Evolutionary conservation across 2,113 vertebrate species (phyloP).

Genomic region (Gorsachius goisagi): DNA sequence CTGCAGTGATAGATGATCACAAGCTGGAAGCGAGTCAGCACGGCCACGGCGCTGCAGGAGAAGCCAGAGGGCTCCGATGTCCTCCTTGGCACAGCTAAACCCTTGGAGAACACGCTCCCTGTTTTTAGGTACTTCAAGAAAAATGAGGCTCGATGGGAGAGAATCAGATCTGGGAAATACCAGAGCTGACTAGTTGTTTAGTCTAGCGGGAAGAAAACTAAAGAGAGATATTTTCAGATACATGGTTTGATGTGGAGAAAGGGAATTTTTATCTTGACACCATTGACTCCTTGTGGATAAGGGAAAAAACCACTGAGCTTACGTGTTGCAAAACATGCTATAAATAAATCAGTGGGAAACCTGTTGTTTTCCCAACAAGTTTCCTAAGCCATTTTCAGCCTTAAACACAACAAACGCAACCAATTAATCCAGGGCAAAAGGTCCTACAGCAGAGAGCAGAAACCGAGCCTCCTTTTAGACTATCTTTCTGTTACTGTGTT

Average conservation of each 20-base stretch:
- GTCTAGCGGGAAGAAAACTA: neutral
- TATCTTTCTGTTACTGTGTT: neutral
- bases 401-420: neutral
- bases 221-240: neutral
- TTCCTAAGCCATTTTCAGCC: neutral
- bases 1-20: neutral
- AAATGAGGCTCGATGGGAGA: neutral
- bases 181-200: neutral
- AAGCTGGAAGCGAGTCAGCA: neutral
- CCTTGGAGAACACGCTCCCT: fast-evolving
- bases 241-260: fast-evolving
- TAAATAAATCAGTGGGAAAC: neutral
- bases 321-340: fast-evolving
- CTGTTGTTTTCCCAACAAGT: neutral
- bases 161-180: neutral
- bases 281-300: neutral
- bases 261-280: neutral
- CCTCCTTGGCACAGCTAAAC: neutral
- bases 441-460: neutral
- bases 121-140: neutral
- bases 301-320: neutral
- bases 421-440: neutral
- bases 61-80: neutral
- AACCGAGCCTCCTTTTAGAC: neutral
- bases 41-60: fast-evolving